Percentiles rank a stretch among this genome's conserved stretches.
Evolutionary conservation across 2,113 vertebrate species (phyloP).

Genomic region (Lepus europaeus): DNA sequence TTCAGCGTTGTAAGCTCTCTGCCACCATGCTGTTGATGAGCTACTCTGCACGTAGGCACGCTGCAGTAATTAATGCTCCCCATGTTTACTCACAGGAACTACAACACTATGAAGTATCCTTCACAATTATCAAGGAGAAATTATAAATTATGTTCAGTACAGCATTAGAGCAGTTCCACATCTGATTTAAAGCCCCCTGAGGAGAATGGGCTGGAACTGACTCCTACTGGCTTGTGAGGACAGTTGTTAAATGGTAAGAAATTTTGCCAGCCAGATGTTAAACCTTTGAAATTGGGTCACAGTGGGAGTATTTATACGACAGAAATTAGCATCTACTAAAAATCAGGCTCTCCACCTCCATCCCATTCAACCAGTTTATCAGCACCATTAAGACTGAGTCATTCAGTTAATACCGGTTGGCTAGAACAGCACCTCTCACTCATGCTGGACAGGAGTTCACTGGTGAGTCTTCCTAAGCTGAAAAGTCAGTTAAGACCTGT

Average conservation of each 20-base stretch:
- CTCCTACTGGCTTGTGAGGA: neutral
- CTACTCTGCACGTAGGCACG: neutral
- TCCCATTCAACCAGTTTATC: neutral
- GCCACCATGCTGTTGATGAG: constrained; percentile 20
- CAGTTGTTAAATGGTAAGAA: constrained; percentile 11
- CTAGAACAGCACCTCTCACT: neutral
- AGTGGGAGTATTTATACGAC: neutral
- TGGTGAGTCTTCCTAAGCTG: neutral
- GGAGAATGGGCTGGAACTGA: neutral
- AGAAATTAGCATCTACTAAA: constrained; percentile 40
- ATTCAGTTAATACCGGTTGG: neutral
- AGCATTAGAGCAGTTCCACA: constrained; percentile 39
- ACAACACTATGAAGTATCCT: constrained; percentile 69
- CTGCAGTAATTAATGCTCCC: constrained; percentile 64
- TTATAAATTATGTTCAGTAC: constrained; percentile 54
- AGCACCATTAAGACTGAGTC: neutral
- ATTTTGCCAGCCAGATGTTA: neutral
- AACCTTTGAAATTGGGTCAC: neutral
- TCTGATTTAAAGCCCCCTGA: constrained; percentile 3
- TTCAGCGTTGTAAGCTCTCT: neutral
- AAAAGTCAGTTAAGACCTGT: neutral
- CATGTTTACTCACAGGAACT: constrained; percentile 57
- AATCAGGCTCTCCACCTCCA: neutral
- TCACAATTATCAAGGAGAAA: constrained; percentile 75
- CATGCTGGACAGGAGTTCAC: neutral